A percentile compares a stretch with the other conserved stretches of the same genome.
These are phyloP conservation scores for Fragum sueziense DNA, from an alignment of 2,888 invertebrate genomes.

Conservation along the genomic window DNA sequence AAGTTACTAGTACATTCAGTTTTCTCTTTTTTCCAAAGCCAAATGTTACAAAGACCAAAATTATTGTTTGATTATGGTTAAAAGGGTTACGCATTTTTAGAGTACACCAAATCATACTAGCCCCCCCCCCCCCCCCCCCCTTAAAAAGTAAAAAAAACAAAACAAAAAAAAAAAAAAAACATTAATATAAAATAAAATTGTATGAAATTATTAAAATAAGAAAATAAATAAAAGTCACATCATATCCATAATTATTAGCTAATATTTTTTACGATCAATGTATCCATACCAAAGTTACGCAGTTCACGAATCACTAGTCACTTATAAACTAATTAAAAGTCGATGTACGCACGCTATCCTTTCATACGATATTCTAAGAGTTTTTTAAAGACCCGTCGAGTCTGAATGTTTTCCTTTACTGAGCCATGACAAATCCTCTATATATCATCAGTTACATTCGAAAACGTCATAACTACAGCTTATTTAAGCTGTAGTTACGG, in stretches of 20 bases:
- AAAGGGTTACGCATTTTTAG: too few species aligned
- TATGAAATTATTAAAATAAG: not conserved
- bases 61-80: too few species aligned
- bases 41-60: too few species aligned
- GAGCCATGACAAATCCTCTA: constrained; percentile 13
- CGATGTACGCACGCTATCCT: not conserved
- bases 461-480: too few species aligned
- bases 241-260: not conserved
- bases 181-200: not conserved
- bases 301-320: not conserved
- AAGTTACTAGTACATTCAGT: too few species aligned
- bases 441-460: too few species aligned
- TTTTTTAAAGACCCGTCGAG: not conserved
- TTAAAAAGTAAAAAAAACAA: too few species aligned
- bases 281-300: not conserved
- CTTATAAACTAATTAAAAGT: constrained; percentile 15
- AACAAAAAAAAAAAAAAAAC: not conserved
- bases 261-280: not conserved
- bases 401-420: constrained; percentile 5
- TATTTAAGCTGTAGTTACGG: too few species aligned
- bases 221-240: not conserved
- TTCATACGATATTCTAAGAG: constrained; percentile 11
- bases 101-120: too few species aligned
- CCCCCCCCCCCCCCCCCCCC: too few species aligned
- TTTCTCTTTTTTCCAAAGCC: too few species aligned